A percentile compares a stretch with the other conserved stretches of the same genome.
These are phyloP conservation scores for Macrobrachium nipponense DNA, from an alignment of 1,140 invertebrate species.

Conservation along the genomic window DNA sequence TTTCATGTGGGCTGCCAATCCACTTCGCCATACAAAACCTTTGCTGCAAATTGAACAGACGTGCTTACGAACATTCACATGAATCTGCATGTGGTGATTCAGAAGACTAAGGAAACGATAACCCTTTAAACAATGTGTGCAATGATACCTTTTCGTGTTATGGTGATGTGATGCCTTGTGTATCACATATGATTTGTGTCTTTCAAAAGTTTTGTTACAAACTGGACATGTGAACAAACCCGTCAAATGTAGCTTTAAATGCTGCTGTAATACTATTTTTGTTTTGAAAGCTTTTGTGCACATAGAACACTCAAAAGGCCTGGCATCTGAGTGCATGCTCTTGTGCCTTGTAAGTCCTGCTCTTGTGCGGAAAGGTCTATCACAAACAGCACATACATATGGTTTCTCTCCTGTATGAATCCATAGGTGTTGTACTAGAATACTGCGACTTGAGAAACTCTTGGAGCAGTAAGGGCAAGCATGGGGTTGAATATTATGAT, in stretches of 20 bases:
- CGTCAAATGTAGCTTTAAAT: constrained; percentile 49
- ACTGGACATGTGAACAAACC: constrained; percentile 47
- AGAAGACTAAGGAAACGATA: constrained; percentile 41
- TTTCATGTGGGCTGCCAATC: constrained; percentile 50
- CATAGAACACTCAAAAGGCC: constrained; percentile 48
- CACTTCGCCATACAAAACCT: constrained; percentile 48
- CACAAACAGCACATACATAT: constrained; percentile 28
- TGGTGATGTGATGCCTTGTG: constrained; percentile 49
- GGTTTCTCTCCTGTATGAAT: constrained; percentile 42
- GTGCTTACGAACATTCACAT: constrained; percentile 37
- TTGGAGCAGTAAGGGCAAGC: constrained; percentile 35
- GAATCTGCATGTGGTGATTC: constrained; percentile 48
- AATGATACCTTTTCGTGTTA: constrained; percentile 29
- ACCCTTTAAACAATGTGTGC: constrained; percentile 40
- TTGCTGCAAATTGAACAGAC: constrained; percentile 32
- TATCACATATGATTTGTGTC: constrained; percentile 34
- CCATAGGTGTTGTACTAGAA: constrained; percentile 39
- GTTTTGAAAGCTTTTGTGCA: constrained; percentile 49
- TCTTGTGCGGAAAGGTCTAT: constrained; percentile 28
- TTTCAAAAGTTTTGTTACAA: constrained; percentile 46
- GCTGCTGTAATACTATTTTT: constrained; percentile 44
- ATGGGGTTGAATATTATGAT: constrained; percentile 42
- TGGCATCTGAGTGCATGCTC: constrained; percentile 26
- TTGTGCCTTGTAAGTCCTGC: constrained; percentile 31
- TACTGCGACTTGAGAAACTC: constrained; percentile 41